Conservation (phyloP, 2,888 invertebrate species). For the Pandemis cinnamomeana region DNA sequence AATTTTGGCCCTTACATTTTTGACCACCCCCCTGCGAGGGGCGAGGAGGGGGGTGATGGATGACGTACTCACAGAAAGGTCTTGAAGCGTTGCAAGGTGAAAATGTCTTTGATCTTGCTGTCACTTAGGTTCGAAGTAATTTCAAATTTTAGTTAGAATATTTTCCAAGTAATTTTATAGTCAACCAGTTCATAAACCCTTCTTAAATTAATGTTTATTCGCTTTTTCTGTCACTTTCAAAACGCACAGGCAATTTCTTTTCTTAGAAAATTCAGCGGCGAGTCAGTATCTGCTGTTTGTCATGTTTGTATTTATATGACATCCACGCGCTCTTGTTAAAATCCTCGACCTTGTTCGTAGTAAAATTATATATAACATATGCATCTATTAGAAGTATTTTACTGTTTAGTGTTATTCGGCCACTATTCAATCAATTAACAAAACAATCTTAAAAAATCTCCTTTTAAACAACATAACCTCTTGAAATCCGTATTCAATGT, state of each 20-base stretch:
- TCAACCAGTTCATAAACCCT: too few relatives aligned
- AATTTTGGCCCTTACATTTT: constrained; percentile 78
- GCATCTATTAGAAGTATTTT: too few relatives aligned
- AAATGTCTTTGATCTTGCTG: constrained; percentile 14
- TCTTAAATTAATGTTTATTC: too few relatives aligned
- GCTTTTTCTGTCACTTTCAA: too few relatives aligned
- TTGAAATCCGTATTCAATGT: constrained; percentile 70
- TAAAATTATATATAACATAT: too few relatives aligned
- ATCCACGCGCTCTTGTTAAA: too few relatives aligned
- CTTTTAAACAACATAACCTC: background rate
- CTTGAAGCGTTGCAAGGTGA: constrained; percentile 44
- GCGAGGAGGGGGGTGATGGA: constrained; percentile 56
- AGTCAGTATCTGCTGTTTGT: too few relatives aligned
- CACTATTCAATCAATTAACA: background rate
- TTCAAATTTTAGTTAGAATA: background rate
- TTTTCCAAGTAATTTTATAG: background rate
- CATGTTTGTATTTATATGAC: too few relatives aligned
- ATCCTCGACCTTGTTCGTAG: too few relatives aligned
- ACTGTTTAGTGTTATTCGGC: background rate
- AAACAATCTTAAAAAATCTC: background rate
- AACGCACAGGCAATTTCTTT: too few relatives aligned
- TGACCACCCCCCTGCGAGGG: constrained; percentile 60
- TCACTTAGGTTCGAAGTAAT: background rate
- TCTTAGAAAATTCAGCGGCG: too few relatives aligned
- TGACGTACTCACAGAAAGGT: constrained; percentile 65